Evolutionary conservation across 2,888 invertebrate species (phyloP).

Genomic region (Patella depressa): DNA sequence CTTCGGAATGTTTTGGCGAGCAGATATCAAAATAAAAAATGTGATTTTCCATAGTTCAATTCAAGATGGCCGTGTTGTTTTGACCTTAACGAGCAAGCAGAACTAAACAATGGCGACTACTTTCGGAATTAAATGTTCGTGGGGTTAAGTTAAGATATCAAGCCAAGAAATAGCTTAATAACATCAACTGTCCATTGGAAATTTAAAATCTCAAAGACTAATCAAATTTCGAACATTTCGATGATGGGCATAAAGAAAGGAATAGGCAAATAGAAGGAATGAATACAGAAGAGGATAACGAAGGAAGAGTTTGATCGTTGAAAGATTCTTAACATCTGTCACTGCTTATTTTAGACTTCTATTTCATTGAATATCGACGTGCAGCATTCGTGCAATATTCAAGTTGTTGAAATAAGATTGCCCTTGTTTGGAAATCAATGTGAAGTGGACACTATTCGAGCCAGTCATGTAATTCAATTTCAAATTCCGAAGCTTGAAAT

Average conservation of each 20-base stretch:
- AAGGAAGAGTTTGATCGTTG: neutral
- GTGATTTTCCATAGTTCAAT: neutral
- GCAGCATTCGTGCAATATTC: neutral
- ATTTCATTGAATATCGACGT: neutral
- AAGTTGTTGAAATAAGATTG: conserved; percentile 2
- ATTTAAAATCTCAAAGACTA: neutral
- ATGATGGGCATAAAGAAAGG: neutral
- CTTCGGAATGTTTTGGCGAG: too few species aligned
- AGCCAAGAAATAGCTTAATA: too few species aligned
- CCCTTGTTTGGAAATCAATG: conserved; percentile 6
- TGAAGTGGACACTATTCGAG: neutral
- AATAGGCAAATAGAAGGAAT: neutral
- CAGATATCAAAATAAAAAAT: too few species aligned
- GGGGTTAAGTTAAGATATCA: too few species aligned
- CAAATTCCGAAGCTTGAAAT: neutral
- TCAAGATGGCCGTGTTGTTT: conserved; percentile 1
- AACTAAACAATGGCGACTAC: too few species aligned
- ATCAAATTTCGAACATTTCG: neutral
- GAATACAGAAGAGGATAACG: neutral
- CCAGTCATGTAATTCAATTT: neutral
- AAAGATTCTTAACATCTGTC: conserved; percentile 2
- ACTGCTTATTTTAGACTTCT: neutral
- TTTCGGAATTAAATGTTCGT: too few species aligned
- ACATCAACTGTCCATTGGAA: too few species aligned
- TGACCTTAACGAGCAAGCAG: neutral